Evolutionary conservation across 2,113 vertebrate species (phyloP).

Genomic region (Periophthalmus modestus): DNA sequence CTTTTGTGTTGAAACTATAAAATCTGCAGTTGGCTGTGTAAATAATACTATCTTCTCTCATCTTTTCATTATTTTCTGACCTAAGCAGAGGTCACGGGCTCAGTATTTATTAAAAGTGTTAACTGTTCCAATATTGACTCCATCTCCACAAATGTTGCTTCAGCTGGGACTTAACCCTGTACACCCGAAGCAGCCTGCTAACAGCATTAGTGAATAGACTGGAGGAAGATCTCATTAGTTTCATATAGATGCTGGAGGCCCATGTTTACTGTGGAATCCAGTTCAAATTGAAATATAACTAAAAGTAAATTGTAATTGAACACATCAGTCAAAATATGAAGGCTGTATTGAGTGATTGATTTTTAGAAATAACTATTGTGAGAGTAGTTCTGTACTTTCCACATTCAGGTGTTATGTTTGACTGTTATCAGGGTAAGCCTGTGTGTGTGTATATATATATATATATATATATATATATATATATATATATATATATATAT

Average conservation of each 20-base stretch:
- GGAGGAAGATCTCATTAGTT: neutral
- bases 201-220: slow-evolving; percentile 6
- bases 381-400: neutral
- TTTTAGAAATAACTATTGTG: neutral
- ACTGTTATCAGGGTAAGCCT: too few species aligned
- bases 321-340: neutral
- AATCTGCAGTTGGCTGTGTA: neutral
- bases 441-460: too few species aligned
- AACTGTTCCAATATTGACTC: slow-evolving; percentile 10
- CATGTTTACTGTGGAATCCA: neutral
- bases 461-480: too few species aligned
- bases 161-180: slow-evolving; percentile 2
- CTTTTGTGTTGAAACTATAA: neutral
- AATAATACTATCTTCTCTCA: neutral
- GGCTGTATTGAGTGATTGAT: neutral
- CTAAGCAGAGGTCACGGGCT: neutral
- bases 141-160: neutral
- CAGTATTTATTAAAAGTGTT: slow-evolving; percentile 11
- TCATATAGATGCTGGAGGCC: neutral
- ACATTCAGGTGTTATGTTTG: neutral
- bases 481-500: too few species aligned
- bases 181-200: neutral
- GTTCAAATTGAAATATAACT: neutral
- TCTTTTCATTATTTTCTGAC: slow-evolving; percentile 8
- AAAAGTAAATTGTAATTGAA: neutral